A percentile compares a stretch with the other conserved stretches of the same genome.
Evolutionary conservation across 2,113 vertebrate genomes (phyloP).

Genomic region (Myrmophylax atrothorax): DNA sequence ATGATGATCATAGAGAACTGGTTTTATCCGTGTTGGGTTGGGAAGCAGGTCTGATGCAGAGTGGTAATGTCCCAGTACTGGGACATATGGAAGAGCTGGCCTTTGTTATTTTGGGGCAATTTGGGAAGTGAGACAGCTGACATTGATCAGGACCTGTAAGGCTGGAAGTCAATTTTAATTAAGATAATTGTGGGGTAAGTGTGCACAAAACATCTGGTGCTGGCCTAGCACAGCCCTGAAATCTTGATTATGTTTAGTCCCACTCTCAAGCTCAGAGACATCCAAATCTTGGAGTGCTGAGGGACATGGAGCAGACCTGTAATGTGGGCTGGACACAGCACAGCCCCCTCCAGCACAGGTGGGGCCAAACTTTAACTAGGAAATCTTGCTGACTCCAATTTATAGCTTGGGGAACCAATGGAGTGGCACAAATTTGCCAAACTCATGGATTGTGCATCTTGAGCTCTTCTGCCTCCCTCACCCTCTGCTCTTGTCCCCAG

Average conservation of each 20-base stretch:
- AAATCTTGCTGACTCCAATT: background rate
- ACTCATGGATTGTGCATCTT: background rate
- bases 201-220: background rate
- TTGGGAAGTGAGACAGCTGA: background rate
- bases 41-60: background rate
- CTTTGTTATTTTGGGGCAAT: background rate
- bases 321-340: background rate
- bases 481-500: background rate
- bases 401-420: background rate
- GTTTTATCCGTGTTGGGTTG: background rate
- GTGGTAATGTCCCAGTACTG: background rate
- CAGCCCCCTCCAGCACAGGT: background rate
- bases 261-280: background rate
- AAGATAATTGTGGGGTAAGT: background rate
- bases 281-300: background rate
- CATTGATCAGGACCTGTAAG: background rate
- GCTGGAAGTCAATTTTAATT: background rate
- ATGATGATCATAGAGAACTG: background rate
- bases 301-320: accelerated
- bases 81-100: background rate
- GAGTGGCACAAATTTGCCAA: too few species aligned
- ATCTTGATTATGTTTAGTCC: background rate
- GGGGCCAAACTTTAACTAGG: background rate
- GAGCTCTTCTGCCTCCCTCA: background rate
- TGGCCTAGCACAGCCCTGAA: background rate